Evolutionary conservation across 2,888 invertebrate species (phyloP), one percentile per base, ranked within the genome.

Genomic region (Hydrotaea diabolus): DNA sequence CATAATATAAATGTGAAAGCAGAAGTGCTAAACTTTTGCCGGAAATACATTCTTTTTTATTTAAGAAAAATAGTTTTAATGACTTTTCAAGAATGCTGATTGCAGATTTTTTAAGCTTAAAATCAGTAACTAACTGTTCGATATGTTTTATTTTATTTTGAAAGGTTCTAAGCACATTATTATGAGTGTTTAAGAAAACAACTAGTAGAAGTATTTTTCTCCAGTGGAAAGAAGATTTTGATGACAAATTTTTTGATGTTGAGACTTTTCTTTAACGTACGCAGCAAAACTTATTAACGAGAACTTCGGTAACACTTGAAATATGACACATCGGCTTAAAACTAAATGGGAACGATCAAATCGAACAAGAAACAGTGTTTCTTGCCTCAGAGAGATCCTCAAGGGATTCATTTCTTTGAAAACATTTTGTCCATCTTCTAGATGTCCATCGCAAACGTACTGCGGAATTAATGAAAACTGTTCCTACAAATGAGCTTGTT

Each of bases 1-100:
- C 5, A 15, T 49, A 49, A 49, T 49, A 49, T 49, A 49, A 49
- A 49, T 49, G 49, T 49, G 49, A 49, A 49, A 49, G 49, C 49
- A 49, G 49, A 49, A 49, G 49, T 49, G 8, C 49, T 49, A 49
- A 49, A 49, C 49, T 49, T 49, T 49, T 49, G 49, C 8, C 49
- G 49, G 49, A 49, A 49, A 49, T 49, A 49, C n/a, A n/a, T 49
- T 49, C n/a, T 49, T 49, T 49, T 49, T 49, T 49, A 49, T 9
- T 49, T 49, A 15, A 49, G 49, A 49, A 49, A 49, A 49, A 13
- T 49, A 49, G 49, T n/a, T n/a, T n/a, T n/a, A n/a, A n/a, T n/a
- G n/a, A n/a, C n/a, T n/a, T n/a, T n/a, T n/a, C n/a, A n/a, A 49
- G 15, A 49, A n/a, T 49, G 49, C n/a, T n/a, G 49, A 49, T 49